phyloP scores from a whole-genome alignment of 2,113 vertebrate species.

The Manacus vitellinus region DNA sequence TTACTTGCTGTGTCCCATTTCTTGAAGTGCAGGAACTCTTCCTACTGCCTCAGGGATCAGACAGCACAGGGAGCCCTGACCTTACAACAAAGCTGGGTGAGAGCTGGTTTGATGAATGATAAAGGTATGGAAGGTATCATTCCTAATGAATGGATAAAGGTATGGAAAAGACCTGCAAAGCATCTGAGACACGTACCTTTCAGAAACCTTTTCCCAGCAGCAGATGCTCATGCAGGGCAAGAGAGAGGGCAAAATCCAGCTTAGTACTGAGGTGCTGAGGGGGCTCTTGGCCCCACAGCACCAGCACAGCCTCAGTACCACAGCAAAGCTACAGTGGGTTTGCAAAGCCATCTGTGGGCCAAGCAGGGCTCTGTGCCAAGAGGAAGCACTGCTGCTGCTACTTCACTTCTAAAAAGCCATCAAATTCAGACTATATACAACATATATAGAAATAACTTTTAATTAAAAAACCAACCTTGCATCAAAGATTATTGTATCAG shows the following conservation, averaged over 20 bases:
- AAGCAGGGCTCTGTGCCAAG: background rate
- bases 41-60: background rate
- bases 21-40: background rate
- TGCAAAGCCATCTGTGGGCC: background rate
- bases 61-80: background rate
- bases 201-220: background rate
- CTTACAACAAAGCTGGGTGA: background rate
- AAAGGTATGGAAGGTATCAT: too few species aligned
- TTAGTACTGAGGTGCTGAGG: background rate
- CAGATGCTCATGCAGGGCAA: background rate
- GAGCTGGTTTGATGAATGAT: background rate
- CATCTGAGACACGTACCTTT: rapidly evolving
- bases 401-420: background rate
- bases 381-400: background rate
- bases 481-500: constrained; percentile 75
- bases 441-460: constrained; percentile 78
- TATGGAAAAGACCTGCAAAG: background rate
- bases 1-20: background rate
- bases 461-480: constrained; percentile 76
- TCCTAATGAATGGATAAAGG: background rate
- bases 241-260: background rate
- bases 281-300: background rate
- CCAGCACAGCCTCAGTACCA: rapidly evolving
- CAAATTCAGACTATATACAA: constrained; percentile 58
- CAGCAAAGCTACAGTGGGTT: background rate